Conservation (phyloP, 2,888 invertebrate genomes). For the Cheilosia scutellata region DNA sequence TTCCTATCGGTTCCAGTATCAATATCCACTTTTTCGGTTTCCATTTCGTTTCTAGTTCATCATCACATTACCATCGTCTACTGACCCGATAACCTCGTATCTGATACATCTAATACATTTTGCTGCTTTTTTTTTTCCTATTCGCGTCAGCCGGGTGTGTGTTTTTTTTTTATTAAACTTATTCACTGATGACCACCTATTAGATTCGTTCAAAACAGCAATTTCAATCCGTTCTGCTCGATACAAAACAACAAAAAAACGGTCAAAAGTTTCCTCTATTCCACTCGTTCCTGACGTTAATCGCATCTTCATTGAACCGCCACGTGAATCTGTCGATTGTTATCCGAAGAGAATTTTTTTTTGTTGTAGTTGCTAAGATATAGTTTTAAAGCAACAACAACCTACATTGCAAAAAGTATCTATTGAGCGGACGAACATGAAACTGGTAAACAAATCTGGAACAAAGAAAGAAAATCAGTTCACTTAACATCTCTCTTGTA, state of each 20-base stretch:
- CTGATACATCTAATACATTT: neutral
- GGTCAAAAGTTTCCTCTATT: constrained; percentile 1
- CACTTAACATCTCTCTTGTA: constrained; percentile 22
- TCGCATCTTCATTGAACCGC: constrained; percentile 28
- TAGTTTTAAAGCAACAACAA: constrained; percentile 27
- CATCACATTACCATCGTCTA: constrained; percentile 5
- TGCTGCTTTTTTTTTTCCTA: constrained; percentile 20
- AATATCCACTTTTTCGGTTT: neutral
- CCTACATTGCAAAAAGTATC: constrained; percentile 33
- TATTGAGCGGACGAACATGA: constrained; percentile 27
- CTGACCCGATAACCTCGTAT: constrained; percentile 67
- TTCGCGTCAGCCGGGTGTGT: constrained; percentile 5
- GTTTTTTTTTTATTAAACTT: constrained; percentile 2
- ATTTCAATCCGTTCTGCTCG: constrained; percentile 44
- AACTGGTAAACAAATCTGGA: constrained; percentile 70
- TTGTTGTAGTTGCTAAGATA: constrained; percentile 30
- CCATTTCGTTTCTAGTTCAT: neutral
- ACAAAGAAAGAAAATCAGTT: constrained; percentile 73
- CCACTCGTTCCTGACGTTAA: constrained; percentile 22
- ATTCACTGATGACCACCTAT: constrained; percentile 20
- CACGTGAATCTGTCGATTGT: constrained; percentile 46
- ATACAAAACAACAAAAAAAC: constrained; percentile 5
- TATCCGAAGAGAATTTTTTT: constrained; percentile 54
- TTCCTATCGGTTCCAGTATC: no score
- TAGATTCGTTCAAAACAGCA: neutral